A percentile compares a stretch with the other conserved stretches of the same genome.
These are phyloP conservation scores for Tragelaphus eurycerus DNA, from an alignment of 2,797 vertebrate species.

Conservation along the genomic window DNA sequence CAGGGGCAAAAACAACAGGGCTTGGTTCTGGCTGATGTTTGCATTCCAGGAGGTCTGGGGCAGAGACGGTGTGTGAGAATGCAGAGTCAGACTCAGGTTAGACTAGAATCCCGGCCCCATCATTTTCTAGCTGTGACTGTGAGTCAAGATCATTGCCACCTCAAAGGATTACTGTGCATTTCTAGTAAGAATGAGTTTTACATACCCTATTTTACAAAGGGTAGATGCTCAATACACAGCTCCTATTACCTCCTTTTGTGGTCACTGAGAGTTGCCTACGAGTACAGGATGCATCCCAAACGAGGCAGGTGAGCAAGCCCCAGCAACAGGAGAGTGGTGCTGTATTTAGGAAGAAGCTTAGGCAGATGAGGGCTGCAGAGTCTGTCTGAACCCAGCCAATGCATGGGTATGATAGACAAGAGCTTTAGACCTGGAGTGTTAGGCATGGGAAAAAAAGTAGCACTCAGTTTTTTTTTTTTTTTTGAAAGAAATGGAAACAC, in stretches of 20 bases:
- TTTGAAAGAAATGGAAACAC: background rate
- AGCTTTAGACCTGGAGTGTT: background rate
- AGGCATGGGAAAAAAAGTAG: background rate
- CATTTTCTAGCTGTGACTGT: background rate
- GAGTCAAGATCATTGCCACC: background rate
- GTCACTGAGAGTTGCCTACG: background rate
- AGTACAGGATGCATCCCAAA: background rate
- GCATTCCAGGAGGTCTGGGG: background rate
- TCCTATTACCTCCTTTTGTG: background rate
- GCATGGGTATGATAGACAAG: background rate
- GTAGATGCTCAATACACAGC: background rate
- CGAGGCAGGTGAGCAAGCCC: background rate
- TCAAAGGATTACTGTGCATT: background rate
- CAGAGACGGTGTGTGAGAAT: background rate
- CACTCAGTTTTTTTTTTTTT: background rate
- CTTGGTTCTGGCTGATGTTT: background rate
- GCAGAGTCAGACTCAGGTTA: background rate
- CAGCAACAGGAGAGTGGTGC: background rate
- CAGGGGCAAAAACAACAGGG: background rate
- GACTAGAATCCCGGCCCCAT: background rate
- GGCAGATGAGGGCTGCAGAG: background rate
- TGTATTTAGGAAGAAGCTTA: background rate
- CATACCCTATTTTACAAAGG: background rate
- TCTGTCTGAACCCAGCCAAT: background rate
- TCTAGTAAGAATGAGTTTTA: background rate